Evolutionary conservation across 2,113 vertebrate species (phyloP), one percentile per base, ranked within the genome.

Genomic region (Cyrtonyx montezumae): DNA sequence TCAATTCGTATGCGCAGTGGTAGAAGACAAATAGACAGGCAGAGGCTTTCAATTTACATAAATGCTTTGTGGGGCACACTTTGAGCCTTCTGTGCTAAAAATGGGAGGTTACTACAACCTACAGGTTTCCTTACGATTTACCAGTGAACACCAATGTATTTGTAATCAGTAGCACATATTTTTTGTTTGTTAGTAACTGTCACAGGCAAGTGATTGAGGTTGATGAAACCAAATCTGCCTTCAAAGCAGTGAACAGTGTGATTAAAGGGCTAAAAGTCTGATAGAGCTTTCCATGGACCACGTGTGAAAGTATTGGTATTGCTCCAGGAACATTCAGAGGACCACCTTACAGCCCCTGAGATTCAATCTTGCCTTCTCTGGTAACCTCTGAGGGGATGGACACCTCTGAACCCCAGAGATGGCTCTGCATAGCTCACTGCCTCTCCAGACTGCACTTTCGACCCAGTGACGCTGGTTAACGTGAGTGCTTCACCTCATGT

Each of bases 131-230:
- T 90, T 59, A 77, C 58, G 65, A n/a, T 71, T 91, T 92, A 79
- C 43, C 25, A 63, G 21, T 32, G 75, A 92, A 89, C 81, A 89
- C 56, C 20, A 82, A 48, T 28, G 84, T 91, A 90, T 93, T 82
- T 51, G 45, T 90, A 77, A 83, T 89, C 84, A 85, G 77, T 92
- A 94, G 51, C 8, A 23, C 78, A 51, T 48, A 81, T 34, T 86
- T 87, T 89, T 87, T 87, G 45, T 77, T 92, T 92, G 84, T 92
- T 92, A 68, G 42, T 75, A 78, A 68, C 71, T 91, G 56, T 87
- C 89, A 83, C 65, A 85, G 89, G 43, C 46, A 90, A 92, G 36
- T 92, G 79, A 92, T 94, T 89, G 93, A 85, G 56, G 65, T 32
- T 43, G 79, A 30, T 78, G 65, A 93, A 94, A 88, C 67, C 11